Evolutionary conservation across 2,888 invertebrate genomes (phyloP), one percentile per base, ranked within the genome.

Genomic region (Nomada fabriciana): DNA sequence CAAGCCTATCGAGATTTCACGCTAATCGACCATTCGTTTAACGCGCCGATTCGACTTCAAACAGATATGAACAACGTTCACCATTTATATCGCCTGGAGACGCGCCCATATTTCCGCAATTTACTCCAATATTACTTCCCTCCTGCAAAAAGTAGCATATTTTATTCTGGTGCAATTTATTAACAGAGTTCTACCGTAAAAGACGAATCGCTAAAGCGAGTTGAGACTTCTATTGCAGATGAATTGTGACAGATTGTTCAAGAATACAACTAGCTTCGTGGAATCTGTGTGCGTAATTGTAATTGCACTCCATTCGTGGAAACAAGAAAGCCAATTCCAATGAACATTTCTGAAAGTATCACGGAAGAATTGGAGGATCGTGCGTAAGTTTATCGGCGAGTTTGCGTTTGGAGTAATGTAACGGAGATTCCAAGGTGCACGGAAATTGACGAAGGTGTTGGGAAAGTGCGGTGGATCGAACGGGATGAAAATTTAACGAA

Each of bases 21-120:
- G 65, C 18, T 42, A 60, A 82, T 73, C 81, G 55, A 42, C 11
- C 65, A 20, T 57, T 61, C 53, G 63, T 63, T 57, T 43, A 36
- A 65, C 15, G 18, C 50, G 18, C 0, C 18, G 18, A 68, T 42
- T 60, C 5, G 13, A 43, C 11, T 15, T 13, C 18, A 42, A 9
- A 43, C 23, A 20, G 43, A 53, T 23, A 52, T 29, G 4, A 9
- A 20, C 15, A 47, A 47, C 47, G 47, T 15, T 11, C 11, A 47
- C 47, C 18, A 15, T 29, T 29, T 11, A 13, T 11, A n/a, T 13
- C 20, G 13, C 1, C 18, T 42, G 3, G 5, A 11, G 57, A 29
- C 63, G 1, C 29, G 52, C 42, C 50, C 23, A 55, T 55, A 52
- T 70, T 64, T 74, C 55, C 64, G 25, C 18, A 53, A 42, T 77